Evolutionary conservation across 1,140 invertebrate genomes (phyloP).

Genomic region (Drosophila cardini): DNA sequence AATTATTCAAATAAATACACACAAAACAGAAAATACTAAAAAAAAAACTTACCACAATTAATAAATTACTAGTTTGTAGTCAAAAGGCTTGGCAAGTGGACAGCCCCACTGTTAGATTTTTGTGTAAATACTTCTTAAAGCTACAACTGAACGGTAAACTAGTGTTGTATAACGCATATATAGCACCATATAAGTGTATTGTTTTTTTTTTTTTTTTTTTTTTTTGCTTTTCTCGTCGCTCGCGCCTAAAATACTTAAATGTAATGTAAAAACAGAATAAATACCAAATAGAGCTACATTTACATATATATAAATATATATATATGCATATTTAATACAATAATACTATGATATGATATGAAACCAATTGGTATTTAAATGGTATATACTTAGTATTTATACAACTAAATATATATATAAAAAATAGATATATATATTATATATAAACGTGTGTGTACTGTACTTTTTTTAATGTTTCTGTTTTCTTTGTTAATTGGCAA

Average conservation of each 20-base stretch:
- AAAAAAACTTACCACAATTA: neutral
- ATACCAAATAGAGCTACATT: constrained; percentile 27
- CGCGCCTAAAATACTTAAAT: constrained; percentile 41
- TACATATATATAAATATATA: constrained; percentile 5
- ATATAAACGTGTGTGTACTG: constrained; percentile 47
- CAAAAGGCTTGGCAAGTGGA: constrained; percentile 15
- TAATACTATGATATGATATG: constrained; percentile 28
- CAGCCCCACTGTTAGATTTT: constrained; percentile 32
- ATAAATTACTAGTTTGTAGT: constrained; percentile 19
- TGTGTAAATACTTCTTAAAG: constrained; percentile 50
- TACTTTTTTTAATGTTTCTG: constrained; percentile 43
- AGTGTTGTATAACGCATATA: constrained; percentile 52
- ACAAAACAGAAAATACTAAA: neutral
- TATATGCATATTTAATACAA: constrained; percentile 18
- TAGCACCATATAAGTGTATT: constrained; percentile 27
- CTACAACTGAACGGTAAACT: constrained; percentile 32
- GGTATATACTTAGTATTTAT: constrained; percentile 40
- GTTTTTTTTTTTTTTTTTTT: constrained; percentile 36
- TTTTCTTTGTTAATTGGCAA: constrained; percentile 77
- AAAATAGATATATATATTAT: too few species aligned
- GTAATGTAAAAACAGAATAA: constrained; percentile 22
- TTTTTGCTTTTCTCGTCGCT: constrained; percentile 52
- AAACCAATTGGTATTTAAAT: constrained; percentile 43
- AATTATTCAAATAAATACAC: neutral
- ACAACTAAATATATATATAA: constrained; percentile 17